Conservation (phyloP, 2,113 vertebrate species). For the zebrafish (Danio rerio) region GRCz12tu NC_133188.1:38167501-38168000, state of each 20-base stretch:
- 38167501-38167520: neutral
- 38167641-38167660: slow-evolving; percentile 33
- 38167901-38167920: slow-evolving; percentile 95
- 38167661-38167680: slow-evolving; percentile 1
- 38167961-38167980: slow-evolving; percentile 95
- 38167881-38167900: slow-evolving; percentile 97
- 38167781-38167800: slow-evolving; percentile 11
- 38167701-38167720: neutral
- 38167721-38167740: slow-evolving; percentile 1
- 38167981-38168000: neutral
- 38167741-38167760: neutral
- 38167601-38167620: slow-evolving; percentile 18
- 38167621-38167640: slow-evolving; percentile 26
- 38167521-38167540: neutral
- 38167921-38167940: slow-evolving; percentile 97
- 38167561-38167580: neutral
- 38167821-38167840: slow-evolving; percentile 35
- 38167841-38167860: slow-evolving; percentile 77
- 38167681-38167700: slow-evolving; percentile 25
- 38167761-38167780: neutral
- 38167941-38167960: slow-evolving; percentile 98
- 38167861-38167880: slow-evolving; percentile 90
- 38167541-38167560: neutral
- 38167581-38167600: slow-evolving; percentile 18
- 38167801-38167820: slow-evolving; percentile 11